Evolutionary conservation across 2,888 invertebrate genomes (phyloP).

Genomic region (Sthenelais limicola): DNA sequence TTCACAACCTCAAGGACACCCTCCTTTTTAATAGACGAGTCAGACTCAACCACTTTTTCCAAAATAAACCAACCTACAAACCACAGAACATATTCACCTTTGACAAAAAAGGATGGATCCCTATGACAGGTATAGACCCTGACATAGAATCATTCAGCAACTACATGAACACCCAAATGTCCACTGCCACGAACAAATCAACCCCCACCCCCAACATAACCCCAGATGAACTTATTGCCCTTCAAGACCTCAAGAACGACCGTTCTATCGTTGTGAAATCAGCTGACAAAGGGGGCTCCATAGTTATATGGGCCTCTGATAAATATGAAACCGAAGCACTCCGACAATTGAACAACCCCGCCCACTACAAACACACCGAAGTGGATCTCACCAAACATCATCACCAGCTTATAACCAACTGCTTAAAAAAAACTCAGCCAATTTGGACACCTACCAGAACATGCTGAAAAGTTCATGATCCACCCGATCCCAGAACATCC

Average conservation of each 20-base stretch:
- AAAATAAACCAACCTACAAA: background rate
- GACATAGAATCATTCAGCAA: background rate
- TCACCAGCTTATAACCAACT: background rate
- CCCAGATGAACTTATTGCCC: background rate
- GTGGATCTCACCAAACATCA: background rate
- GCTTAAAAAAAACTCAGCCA: background rate
- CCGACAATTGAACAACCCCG: background rate
- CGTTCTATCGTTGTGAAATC: background rate
- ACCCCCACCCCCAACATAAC: background rate
- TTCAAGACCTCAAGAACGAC: background rate
- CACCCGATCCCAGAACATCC: background rate
- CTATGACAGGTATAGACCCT: background rate
- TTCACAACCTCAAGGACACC: background rate
- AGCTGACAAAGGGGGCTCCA: constrained; percentile 15
- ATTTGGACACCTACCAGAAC: background rate
- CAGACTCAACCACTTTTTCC: background rate
- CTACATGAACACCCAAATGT: background rate
- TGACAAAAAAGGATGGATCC: background rate
- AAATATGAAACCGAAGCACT: background rate
- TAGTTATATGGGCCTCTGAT: background rate
- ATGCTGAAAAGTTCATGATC: background rate
- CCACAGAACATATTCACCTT: background rate
- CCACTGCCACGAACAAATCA: background rate
- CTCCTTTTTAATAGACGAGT: background rate
- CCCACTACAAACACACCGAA: background rate